Conservation (phyloP, 2,797 vertebrate species). For the Harpagifer antarcticus region DNA sequence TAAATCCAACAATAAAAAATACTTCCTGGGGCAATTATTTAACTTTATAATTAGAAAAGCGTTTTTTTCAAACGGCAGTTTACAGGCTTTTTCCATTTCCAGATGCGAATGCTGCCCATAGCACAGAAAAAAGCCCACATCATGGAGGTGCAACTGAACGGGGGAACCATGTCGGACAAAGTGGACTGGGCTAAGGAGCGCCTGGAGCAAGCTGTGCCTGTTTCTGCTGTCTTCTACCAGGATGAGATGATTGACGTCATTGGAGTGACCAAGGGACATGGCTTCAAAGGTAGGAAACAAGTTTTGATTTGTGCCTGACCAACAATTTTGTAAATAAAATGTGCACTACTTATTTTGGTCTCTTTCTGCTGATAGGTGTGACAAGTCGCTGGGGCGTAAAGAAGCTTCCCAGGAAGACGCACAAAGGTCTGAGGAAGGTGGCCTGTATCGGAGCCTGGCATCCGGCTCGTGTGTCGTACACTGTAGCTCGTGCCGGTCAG, state of each 20-base stretch:
- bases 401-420: conserved; percentile 96
- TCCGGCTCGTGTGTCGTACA: conserved; percentile 91
- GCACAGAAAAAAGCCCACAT: conserved; percentile 95
- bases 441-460: conserved; percentile 98
- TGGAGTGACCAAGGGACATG: conserved; percentile 92
- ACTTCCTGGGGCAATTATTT: too few relatives aligned
- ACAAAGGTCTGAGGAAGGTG: conserved; percentile 96
- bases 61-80: background rate
- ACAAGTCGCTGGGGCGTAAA: conserved; percentile 94
- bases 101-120: conserved; percentile 93
- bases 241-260: conserved; percentile 95
- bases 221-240: conserved; percentile 90
- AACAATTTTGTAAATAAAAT: background rate
- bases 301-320: background rate
- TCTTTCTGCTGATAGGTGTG: conserved; percentile 84
- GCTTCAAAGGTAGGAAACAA: conserved; percentile 90
- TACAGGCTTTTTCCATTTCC: conserved; percentile 21
- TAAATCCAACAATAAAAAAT: conserved; percentile 14
- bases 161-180: conserved; percentile 91
- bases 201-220: conserved; percentile 91
- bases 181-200: conserved; percentile 93
- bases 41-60: background rate
- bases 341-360: background rate
- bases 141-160: conserved; percentile 96
- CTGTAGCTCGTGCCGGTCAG: conserved; percentile 93